Conservation (phyloP, 2,113 vertebrate genomes). For the Grus americana region DNA sequence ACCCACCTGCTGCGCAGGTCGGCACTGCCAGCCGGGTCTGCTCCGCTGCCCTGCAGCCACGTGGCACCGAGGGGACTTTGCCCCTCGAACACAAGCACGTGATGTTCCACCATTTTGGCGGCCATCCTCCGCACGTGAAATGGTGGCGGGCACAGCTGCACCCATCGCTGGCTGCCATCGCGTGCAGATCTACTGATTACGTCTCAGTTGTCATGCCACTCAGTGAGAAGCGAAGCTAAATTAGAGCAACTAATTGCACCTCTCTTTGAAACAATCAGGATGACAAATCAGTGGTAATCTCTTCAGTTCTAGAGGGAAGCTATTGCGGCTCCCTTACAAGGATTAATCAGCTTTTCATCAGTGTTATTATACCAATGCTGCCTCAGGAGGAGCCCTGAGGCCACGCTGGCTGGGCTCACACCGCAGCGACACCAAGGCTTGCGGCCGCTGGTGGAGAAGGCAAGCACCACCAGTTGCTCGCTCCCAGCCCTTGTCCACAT, state of each 20-base stretch:
- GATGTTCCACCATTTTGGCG: background rate
- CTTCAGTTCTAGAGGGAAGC: conserved; percentile 51
- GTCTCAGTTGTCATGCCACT: background rate
- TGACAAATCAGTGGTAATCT: conserved; percentile 65
- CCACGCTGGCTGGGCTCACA: background rate
- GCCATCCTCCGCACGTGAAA: background rate
- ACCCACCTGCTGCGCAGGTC: background rate
- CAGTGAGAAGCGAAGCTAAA: background rate
- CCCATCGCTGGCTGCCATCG: background rate
- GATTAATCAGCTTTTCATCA: conserved; percentile 66
- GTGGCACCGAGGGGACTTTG: background rate
- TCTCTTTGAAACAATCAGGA: conserved; percentile 61
- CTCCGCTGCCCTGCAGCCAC: background rate
- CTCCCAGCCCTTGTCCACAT: background rate
- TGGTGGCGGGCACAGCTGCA: conserved; percentile 2
- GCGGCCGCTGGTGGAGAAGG: background rate
- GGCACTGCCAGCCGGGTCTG: rapidly evolving
- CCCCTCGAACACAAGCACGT: rapidly evolving
- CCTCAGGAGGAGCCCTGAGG: conserved; percentile 16
- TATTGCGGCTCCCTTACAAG: background rate
- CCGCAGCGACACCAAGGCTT: background rate
- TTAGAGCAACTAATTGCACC: conserved; percentile 67
- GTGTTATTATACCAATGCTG: conserved; percentile 25
- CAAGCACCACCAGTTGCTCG: background rate
- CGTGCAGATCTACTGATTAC: background rate